A percentile compares a stretch with the other conserved stretches of the same genome.
Conservation (phyloP, 1,140 invertebrate genomes). For the Chironomus tepperi region DNA sequence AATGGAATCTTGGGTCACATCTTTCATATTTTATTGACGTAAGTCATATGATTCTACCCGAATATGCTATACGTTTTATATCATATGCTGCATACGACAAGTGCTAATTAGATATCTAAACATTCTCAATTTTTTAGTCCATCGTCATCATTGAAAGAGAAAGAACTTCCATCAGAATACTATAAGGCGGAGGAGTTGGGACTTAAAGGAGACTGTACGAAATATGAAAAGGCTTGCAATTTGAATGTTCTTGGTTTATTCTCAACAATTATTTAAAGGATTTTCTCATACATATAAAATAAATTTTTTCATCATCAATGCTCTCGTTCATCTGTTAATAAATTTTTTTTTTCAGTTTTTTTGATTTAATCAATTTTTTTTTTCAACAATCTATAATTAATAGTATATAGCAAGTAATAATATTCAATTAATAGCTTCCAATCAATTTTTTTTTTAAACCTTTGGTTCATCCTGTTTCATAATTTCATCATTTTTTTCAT, state of each 20-base stretch:
- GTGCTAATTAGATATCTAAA: neutral
- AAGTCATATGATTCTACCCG: neutral
- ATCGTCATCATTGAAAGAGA: conserved; percentile 45
- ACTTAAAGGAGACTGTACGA: conserved; percentile 32
- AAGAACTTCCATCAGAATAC: conserved; percentile 42
- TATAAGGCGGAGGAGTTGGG: conserved; percentile 45
- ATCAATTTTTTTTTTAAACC: neutral
- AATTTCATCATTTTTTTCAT: conserved; percentile 6
- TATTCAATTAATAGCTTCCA: neutral
- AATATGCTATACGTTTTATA: no score
- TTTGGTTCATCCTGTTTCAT: conserved; percentile 11
- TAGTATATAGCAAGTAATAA: neutral
- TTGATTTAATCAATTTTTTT: neutral
- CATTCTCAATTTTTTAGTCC: conserved; percentile 38
- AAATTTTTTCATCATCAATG: neutral
- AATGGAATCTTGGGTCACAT: conserved; percentile 24
- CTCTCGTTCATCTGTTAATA: neutral
- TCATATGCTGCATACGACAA: neutral
- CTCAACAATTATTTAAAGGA: neutral
- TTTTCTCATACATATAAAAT: neutral
- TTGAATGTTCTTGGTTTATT: neutral
- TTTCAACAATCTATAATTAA: neutral
- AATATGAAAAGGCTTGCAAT: conserved; percentile 34
- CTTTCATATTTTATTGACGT: conserved; percentile 23
- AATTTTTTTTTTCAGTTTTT: neutral